A percentile compares a stretch with the other conserved stretches of the same genome.
Conservation (phyloP, 1,140 invertebrate species). For the Sminthurinus signatus region DNA sequence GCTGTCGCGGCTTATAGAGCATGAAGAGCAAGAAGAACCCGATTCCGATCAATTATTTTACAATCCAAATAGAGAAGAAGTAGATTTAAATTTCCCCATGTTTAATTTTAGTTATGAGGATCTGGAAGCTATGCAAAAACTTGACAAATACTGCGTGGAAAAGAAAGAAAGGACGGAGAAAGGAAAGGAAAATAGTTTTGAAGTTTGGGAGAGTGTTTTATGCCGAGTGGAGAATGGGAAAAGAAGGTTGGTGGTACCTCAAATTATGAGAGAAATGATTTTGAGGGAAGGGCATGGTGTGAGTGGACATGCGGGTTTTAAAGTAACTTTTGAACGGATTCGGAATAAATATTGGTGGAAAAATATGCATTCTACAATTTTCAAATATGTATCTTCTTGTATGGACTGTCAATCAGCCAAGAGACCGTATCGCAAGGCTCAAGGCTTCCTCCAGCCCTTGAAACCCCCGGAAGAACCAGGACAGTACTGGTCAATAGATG, state of each 20-base stretch:
- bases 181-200: too few relatives aligned
- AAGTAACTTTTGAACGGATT: too few relatives aligned
- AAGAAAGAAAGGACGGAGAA: too few relatives aligned
- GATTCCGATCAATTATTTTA: too few relatives aligned
- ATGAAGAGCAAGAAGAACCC: slow-evolving; percentile 33
- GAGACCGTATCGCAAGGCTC: background rate
- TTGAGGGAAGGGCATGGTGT: too few relatives aligned
- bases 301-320: too few relatives aligned
- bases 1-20: slow-evolving; percentile 20
- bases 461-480: background rate
- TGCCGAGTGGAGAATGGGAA: too few relatives aligned
- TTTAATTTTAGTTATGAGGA: background rate
- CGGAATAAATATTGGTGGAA: background rate
- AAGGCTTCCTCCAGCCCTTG: background rate
- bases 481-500: background rate
- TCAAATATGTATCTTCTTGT: background rate
- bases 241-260: too few relatives aligned
- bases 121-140: background rate
- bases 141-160: too few relatives aligned
- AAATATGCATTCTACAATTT: background rate
- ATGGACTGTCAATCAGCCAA: background rate
- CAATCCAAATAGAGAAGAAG: background rate
- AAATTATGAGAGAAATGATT: too few relatives aligned
- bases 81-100: background rate
- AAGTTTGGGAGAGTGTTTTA: too few relatives aligned